These are phyloP conservation scores for Syngnathus rostellatus DNA, from an alignment of 2,797 vertebrate species.

Conservation along the genomic window DNA sequence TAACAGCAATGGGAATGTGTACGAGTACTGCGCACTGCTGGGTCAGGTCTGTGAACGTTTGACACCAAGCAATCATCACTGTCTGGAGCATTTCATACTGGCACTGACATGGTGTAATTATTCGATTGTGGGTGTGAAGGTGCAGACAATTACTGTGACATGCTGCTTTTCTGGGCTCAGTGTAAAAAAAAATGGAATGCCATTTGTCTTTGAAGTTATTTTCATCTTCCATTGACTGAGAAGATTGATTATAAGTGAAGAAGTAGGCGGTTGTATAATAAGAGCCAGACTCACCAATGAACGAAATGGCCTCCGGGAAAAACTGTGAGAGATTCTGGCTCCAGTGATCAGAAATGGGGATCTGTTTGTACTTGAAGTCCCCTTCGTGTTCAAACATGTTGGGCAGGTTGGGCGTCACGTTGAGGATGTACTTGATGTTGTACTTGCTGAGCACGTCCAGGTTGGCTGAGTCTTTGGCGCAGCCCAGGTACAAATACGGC, in stretches of 20 bases:
- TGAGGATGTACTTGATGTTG: slow-evolving; percentile 97
- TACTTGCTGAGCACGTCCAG: slow-evolving; percentile 92
- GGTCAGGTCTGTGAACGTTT: too few relatives aligned
- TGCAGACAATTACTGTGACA: too few relatives aligned
- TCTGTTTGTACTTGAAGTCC: slow-evolving; percentile 99
- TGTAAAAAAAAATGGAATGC: neutral
- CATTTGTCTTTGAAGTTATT: neutral
- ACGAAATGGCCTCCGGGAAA: slow-evolving; percentile 97
- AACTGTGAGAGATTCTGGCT: slow-evolving; percentile 99
- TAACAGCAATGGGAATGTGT: too few relatives aligned
- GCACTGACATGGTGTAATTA: too few relatives aligned
- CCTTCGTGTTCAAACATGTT: slow-evolving; percentile 97
- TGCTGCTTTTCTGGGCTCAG: too few relatives aligned
- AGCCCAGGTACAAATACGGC: slow-evolving; percentile 95
- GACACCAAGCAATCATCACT: too few relatives aligned
- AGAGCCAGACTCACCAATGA: slow-evolving; percentile 82
- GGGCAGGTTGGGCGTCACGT: slow-evolving; percentile 96
- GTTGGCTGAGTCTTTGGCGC: slow-evolving; percentile 97
- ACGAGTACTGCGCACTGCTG: too few relatives aligned
- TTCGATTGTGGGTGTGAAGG: too few relatives aligned
- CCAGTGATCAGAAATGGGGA: slow-evolving; percentile 99
- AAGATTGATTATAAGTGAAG: neutral
- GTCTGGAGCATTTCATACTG: too few relatives aligned
- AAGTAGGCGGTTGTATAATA: neutral
- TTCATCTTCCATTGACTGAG: neutral